Percentiles rank a stretch among this genome's conserved stretches.
phyloP scores from a whole-genome alignment of 2,797 vertebrate genomes.

The Anolis apletophallus region DNA sequence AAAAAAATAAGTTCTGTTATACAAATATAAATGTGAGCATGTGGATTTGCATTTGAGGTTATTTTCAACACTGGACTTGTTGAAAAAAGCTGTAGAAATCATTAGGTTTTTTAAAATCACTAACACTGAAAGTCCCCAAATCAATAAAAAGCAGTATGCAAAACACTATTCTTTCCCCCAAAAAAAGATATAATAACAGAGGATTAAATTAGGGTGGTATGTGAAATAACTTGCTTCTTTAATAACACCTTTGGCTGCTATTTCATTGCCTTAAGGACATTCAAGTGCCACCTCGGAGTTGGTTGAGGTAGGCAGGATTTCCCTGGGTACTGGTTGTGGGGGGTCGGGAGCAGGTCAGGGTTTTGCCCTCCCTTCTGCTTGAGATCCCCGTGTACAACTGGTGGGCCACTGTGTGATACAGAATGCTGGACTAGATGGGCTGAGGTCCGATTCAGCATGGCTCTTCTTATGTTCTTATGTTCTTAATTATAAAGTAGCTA shows the following conservation, averaged over 20 bases:
- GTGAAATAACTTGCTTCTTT: conserved; percentile 71
- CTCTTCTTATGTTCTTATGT: too few relatives aligned
- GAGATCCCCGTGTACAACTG: too few relatives aligned
- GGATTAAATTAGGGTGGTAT: conserved; percentile 62
- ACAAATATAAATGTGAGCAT: not conserved
- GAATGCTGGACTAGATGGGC: too few relatives aligned
- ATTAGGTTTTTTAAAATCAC: not conserved
- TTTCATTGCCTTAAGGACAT: conserved; percentile 77
- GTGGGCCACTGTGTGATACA: too few relatives aligned
- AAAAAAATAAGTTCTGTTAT: not conserved
- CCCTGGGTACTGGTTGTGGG: too few relatives aligned
- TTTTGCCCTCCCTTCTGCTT: too few relatives aligned
- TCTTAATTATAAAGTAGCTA: conserved; percentile 73
- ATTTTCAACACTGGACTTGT: conserved; percentile 8
- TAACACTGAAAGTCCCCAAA: conserved; percentile 8
- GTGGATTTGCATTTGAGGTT: not conserved
- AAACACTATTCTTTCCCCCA: conserved; percentile 40
- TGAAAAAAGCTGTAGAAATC: conserved; percentile 18
- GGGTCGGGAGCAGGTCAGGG: too few relatives aligned
- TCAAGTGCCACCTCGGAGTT: too few relatives aligned
- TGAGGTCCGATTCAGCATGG: too few relatives aligned
- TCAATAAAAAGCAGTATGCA: conserved; percentile 20
- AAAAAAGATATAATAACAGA: conserved; percentile 58
- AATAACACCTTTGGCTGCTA: conserved; percentile 75
- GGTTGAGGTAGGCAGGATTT: too few relatives aligned